phyloP scores from a whole-genome alignment of 92 coral and sea anemone genomes.

The Zoanthus gigantus region DNA sequence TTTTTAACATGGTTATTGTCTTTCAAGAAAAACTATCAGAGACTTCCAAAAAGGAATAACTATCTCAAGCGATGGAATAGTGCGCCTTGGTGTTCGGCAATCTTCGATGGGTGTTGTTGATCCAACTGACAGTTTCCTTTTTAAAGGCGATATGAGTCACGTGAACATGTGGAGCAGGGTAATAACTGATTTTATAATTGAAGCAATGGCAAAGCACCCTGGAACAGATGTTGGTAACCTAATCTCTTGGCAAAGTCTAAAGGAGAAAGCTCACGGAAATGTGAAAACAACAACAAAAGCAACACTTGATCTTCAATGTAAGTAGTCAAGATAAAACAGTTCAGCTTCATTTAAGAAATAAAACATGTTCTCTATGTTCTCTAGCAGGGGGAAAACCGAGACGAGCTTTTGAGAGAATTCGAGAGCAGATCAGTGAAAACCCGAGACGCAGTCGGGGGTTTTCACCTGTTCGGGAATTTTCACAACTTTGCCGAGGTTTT shows the following conservation, averaged over 20 bases:
- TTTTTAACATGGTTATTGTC: too few species aligned
- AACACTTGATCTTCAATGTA: neutral
- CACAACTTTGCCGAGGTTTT: too few species aligned
- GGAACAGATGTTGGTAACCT: slow-evolving; percentile 21
- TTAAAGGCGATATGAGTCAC: slow-evolving; percentile 18
- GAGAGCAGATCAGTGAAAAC: neutral
- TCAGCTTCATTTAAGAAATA: too few species aligned
- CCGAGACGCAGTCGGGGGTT: too few species aligned
- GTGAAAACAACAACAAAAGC: neutral
- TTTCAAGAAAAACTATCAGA: neutral
- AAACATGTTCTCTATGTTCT: neutral
- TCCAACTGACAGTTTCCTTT: neutral
- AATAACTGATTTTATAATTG: neutral
- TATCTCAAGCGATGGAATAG: neutral
- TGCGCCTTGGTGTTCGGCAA: neutral
- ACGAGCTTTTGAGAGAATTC: too few species aligned
- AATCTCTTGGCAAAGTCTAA: slow-evolving; percentile 11
- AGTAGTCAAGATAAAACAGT: neutral
- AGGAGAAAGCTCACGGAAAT: neutral
- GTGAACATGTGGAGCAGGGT: slow-evolving; percentile 12
- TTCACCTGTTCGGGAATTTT: too few species aligned
- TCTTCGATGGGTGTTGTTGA: neutral
- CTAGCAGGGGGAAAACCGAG: neutral
- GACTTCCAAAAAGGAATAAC: neutral
- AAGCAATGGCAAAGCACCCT: slow-evolving; percentile 26